Evolutionary conservation across 2,797 vertebrate species (phyloP), one percentile per base, ranked within the genome.

Genomic region (Notolepis coatsorum): DNA sequence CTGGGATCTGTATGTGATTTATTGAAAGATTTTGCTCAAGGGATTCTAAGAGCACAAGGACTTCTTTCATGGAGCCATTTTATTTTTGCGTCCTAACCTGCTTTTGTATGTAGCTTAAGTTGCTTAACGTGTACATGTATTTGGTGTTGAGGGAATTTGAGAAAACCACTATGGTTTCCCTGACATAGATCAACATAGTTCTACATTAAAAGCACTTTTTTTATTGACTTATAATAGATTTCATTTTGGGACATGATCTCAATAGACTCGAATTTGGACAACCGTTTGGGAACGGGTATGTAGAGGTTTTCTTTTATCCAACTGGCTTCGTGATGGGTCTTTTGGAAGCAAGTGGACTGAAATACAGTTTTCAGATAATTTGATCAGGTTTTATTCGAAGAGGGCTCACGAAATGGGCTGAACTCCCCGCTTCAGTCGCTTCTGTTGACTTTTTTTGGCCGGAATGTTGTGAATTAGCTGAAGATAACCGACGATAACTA

Each of bases 331-430:
- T 24, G 39, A 77, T 76, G 82, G 69, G 28, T 77, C 39, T 73
- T 33, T 67, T 17, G 67, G 71, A 65, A 68, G 73, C 52, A 7
- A 65, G 54, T 4, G 65, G 57, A 54, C 52, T 20, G 57, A 73
- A 48, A 24, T 54, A 25, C 41, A 46, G 10, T 65, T 74, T 27
- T 2, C 71, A 50, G 49, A 63, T 84, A 25, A 85, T 74, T 39
- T 42, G 75, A 79, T 52, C 47, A 10, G 24, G 56, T 60, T 79
- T 80, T 80, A 56, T 25, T 45, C 71, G 18, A 37, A 56, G 54
- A 75, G 74, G 60, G 47, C 71, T 56, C 84, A 75, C 77, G 87
- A 88, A 83, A 90, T 90, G 90, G 90, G 90, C 88, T 91, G 90
- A 91, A 85, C 81, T 78, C 80, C 9, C 27, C n/a, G 5, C n/a